These are phyloP conservation scores for Protonemura montana DNA, from an alignment of 2,888 invertebrate species.

Conservation along the genomic window DNA sequence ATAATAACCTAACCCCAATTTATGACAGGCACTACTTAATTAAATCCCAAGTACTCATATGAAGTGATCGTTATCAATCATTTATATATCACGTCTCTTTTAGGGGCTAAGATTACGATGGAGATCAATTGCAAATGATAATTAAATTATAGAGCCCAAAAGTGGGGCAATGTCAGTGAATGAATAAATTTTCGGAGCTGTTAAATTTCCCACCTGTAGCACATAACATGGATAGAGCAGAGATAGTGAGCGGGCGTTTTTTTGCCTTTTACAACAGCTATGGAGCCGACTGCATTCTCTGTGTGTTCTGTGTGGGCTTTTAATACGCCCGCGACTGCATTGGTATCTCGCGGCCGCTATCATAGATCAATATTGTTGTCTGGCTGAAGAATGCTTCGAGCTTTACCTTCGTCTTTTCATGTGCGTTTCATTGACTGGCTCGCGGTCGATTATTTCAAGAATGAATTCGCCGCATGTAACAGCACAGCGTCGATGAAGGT, in stretches of 20 bases:
- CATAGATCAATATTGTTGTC: neutral
- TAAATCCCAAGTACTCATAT: neutral
- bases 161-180: neutral
- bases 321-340: neutral
- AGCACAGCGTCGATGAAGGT: neutral
- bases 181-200: slow-evolving; percentile 1
- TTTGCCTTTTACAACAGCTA: neutral
- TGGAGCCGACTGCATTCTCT: too few relatives aligned
- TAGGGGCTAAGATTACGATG: neutral
- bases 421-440: neutral
- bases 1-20: too few relatives aligned
- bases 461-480: neutral
- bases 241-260: neutral
- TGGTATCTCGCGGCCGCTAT: neutral
- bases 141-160: neutral
- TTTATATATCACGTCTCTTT: neutral
- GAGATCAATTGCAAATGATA: neutral
- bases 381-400: neutral
- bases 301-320: too few relatives aligned
- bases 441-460: neutral
- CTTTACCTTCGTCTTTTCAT: neutral
- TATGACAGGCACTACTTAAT: too few relatives aligned
- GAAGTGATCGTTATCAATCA: neutral
- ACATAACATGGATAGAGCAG: neutral
- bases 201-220: neutral